These are phyloP conservation scores for Oceanites oceanicus DNA, from an alignment of 2,113 vertebrate species.

Conservation along the genomic window DNA sequence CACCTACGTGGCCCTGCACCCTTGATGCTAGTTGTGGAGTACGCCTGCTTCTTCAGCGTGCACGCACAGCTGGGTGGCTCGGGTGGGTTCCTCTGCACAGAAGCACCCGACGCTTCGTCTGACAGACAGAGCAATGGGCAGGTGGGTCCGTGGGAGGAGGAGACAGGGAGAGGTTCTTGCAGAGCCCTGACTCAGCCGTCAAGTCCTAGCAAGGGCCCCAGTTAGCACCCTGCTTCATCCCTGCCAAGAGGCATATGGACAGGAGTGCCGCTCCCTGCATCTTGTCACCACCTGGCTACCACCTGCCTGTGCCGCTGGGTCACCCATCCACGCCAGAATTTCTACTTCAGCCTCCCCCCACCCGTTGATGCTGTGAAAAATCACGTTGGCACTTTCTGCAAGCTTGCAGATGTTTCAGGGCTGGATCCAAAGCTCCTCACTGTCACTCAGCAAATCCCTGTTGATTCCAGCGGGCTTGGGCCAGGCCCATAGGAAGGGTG, in stretches of 20 bases:
- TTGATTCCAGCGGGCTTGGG: background rate
- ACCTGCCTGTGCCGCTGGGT: background rate
- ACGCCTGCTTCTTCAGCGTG: fast-evolving
- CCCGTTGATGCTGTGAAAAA: fast-evolving
- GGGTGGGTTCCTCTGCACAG: background rate
- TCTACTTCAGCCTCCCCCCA: background rate
- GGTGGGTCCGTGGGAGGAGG: background rate
- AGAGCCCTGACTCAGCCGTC: slow-evolving; percentile 23
- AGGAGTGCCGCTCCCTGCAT: background rate
- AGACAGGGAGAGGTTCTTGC: background rate
- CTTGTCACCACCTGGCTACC: background rate
- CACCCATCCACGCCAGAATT: background rate
- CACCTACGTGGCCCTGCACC: too few relatives aligned
- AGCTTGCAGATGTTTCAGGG: background rate
- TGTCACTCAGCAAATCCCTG: slow-evolving; percentile 1
- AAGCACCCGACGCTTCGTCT: fast-evolving
- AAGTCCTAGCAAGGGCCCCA: background rate
- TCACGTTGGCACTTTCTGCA: background rate
- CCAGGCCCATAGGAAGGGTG: background rate
- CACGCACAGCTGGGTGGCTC: fast-evolving
- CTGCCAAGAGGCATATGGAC: background rate
- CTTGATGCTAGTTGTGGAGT: background rate
- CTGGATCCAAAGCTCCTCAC: background rate
- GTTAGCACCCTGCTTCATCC: background rate
- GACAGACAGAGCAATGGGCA: background rate